These are phyloP conservation scores for Pangasius djambal DNA, from an alignment of 2,797 vertebrate species.

Conservation along the genomic window DNA sequence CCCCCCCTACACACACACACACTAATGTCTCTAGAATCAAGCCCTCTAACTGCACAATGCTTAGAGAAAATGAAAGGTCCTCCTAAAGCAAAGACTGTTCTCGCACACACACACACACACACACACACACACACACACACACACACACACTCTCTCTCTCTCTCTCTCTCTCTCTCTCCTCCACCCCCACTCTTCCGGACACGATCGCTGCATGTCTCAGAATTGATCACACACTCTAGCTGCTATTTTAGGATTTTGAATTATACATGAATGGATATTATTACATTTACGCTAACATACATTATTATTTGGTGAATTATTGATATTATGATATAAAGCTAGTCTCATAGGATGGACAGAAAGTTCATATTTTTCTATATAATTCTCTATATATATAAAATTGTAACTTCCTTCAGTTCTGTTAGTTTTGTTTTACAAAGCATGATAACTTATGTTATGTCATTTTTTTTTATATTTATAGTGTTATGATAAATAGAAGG, in stretches of 20 bases:
- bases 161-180: background rate
- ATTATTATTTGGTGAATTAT: background rate
- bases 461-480: background rate
- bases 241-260: constrained; percentile 13
- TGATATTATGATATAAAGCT: background rate
- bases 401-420: background rate
- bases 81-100: background rate
- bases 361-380: background rate
- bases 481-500: background rate
- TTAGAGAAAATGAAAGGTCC: constrained; percentile 20
- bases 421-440: background rate
- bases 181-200: constrained; percentile 17
- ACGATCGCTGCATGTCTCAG: background rate
- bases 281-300: background rate
- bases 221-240: background rate
- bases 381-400: background rate
- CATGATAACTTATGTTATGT: background rate
- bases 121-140: background rate
- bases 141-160: background rate
- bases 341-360: background rate
- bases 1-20: constrained; percentile 12
- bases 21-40: background rate
- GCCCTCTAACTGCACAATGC: constrained; percentile 20
- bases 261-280: constrained; percentile 28
- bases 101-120: background rate